These are phyloP conservation scores for Saxicola maurus DNA, from an alignment of 2,797 vertebrate genomes.

Conservation along the genomic window DNA sequence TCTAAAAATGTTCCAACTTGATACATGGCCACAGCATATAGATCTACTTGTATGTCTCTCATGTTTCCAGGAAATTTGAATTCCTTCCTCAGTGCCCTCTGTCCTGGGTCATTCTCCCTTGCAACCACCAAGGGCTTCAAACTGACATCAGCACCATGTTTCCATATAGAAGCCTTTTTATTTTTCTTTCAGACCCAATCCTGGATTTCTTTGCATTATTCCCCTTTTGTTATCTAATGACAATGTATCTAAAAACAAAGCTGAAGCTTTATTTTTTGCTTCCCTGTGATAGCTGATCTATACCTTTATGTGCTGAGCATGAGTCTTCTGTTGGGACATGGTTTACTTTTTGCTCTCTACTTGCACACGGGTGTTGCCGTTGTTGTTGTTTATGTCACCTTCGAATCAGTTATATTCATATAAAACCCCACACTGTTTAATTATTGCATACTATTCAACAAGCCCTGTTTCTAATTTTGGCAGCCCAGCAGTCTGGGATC, in stretches of 20 bases:
- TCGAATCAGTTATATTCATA: neutral
- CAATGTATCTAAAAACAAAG: neutral
- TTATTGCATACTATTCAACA: neutral
- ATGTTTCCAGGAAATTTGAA: neutral
- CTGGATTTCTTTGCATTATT: neutral
- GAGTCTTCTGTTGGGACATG: neutral
- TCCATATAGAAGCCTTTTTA: neutral
- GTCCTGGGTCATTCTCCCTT: neutral
- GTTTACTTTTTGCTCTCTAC: neutral
- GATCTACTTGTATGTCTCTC: neutral
- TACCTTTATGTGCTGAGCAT: neutral
- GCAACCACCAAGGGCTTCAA: neutral
- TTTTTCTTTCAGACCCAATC: neutral
- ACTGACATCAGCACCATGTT: neutral
- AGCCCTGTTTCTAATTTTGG: neutral
- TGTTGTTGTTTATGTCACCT: neutral
- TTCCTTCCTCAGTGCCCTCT: neutral
- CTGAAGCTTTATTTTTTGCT: neutral
- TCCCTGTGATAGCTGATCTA: neutral
- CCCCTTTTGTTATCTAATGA: neutral
- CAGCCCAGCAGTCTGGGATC: neutral
- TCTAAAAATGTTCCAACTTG: neutral
- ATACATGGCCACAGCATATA: neutral
- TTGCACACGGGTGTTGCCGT: neutral
- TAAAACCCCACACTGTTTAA: rapidly evolving